Conservation (phyloP, 2,888 invertebrate genomes). For the Harpagoxenus sublaevis region DNA sequence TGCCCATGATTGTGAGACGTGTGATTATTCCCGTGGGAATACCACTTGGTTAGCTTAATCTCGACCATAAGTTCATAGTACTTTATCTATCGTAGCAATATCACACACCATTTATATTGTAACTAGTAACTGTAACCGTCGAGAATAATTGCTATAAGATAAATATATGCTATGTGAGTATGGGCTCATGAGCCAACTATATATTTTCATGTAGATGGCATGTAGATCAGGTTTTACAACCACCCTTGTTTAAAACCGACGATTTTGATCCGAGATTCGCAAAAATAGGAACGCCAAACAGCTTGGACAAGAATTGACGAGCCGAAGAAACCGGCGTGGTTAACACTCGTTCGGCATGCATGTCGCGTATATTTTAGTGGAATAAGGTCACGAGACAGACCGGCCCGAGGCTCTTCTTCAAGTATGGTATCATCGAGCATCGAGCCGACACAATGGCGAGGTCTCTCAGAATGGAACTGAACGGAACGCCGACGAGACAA, state of each 20-base stretch:
- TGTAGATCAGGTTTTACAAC: not conserved
- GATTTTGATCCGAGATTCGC: not conserved
- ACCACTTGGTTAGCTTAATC: not conserved
- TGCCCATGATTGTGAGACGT: not conserved
- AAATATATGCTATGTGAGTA: too few species aligned
- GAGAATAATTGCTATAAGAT: not conserved
- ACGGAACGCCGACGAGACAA: constrained; percentile 58
- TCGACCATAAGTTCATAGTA: not conserved
- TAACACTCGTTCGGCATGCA: constrained; percentile 64
- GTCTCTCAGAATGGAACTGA: constrained; percentile 72
- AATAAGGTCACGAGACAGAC: constrained; percentile 81
- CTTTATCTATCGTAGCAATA: constrained; percentile 9
- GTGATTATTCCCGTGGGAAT: constrained; percentile 5
- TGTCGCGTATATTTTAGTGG: constrained; percentile 82
- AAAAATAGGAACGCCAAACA: constrained; percentile 2
- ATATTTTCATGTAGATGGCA: not conserved
- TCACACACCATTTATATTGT: not conserved
- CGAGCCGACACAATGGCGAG: constrained; percentile 78
- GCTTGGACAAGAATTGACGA: not conserved
- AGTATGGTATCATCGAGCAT: constrained; percentile 75
- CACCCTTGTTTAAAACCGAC: not conserved
- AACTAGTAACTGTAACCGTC: not conserved
- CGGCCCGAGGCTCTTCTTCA: constrained; percentile 74
- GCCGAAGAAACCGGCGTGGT: not conserved
- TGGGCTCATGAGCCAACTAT: too few species aligned